A percentile compares a stretch with the other conserved stretches of the same genome.
Conservation (phyloP, 2,888 invertebrate species). For the Venustoraphidia nigricollis region DNA sequence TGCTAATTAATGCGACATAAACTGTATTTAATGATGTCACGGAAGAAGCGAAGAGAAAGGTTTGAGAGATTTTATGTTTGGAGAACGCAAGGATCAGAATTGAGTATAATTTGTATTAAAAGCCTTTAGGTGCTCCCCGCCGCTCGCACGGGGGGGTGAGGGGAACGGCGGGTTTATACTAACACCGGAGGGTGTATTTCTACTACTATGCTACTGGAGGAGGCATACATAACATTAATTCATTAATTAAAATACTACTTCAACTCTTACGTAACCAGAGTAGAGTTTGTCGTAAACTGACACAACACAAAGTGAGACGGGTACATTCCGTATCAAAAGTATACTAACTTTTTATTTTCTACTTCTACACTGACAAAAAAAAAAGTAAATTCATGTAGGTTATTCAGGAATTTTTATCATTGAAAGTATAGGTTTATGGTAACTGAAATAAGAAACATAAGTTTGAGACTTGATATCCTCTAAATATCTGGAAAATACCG, state of each 20-base stretch:
- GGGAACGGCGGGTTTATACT: neutral
- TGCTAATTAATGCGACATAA: constrained; percentile 7
- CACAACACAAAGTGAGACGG: constrained; percentile 2
- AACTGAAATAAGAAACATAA: too few species aligned
- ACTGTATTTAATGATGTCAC: constrained; percentile 5
- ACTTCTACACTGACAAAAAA: too few species aligned
- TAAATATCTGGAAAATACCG: too few species aligned
- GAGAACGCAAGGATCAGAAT: constrained; percentile 4
- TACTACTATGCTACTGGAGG: neutral
- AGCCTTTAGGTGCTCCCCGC: constrained; percentile 1
- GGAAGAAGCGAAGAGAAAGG: neutral
- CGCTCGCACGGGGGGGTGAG: too few species aligned
- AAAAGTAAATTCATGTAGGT: too few species aligned
- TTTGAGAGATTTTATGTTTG: neutral
- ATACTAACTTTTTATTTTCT: neutral
- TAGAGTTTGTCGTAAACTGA: constrained; percentile 5
- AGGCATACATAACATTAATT: constrained; percentile 7
- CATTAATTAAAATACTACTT: constrained; percentile 7
- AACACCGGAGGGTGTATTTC: neutral
- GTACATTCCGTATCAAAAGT: neutral
- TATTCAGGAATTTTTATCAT: too few species aligned
- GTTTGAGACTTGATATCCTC: too few species aligned
- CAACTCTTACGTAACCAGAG: constrained; percentile 6
- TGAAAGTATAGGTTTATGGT: too few species aligned
- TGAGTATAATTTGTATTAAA: constrained; percentile 6